phyloP scores from a whole-genome alignment of 2,113 vertebrate species.

The Cettia cetti region DNA sequence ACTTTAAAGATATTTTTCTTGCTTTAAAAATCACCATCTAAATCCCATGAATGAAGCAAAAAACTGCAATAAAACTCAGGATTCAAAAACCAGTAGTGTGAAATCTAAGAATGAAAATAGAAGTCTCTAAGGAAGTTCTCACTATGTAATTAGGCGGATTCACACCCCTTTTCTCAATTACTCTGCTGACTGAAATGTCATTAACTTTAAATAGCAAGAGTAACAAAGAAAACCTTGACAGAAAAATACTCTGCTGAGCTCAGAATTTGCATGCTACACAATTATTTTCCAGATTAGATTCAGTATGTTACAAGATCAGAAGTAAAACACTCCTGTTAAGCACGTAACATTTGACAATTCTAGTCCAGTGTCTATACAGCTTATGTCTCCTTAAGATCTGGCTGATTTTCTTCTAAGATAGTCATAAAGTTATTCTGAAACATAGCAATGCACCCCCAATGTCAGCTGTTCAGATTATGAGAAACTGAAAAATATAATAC shows the following conservation, averaged over 20 bases:
- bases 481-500: neutral
- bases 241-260: neutral
- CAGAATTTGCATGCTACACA: neutral
- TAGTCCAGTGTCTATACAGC: neutral
- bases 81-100: neutral
- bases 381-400: neutral
- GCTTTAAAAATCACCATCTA: neutral
- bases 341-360: neutral
- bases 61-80: neutral
- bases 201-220: neutral
- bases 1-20: neutral
- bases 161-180: neutral
- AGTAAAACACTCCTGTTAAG: neutral
- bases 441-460: fast-evolving
- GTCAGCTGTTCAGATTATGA: neutral
- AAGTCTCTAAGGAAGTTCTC: neutral
- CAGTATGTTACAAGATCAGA: neutral
- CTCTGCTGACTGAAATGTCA: neutral
- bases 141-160: neutral
- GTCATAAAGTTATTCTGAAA: neutral
- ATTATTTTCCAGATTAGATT: neutral
- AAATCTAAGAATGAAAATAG: neutral
- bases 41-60: neutral
- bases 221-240: neutral
- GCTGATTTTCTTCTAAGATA: neutral